A percentile compares a stretch with the other conserved stretches of the same genome.
Evolutionary conservation across 2,113 vertebrate genomes (phyloP).

Genomic region (Ammodytes marinus): DNA sequence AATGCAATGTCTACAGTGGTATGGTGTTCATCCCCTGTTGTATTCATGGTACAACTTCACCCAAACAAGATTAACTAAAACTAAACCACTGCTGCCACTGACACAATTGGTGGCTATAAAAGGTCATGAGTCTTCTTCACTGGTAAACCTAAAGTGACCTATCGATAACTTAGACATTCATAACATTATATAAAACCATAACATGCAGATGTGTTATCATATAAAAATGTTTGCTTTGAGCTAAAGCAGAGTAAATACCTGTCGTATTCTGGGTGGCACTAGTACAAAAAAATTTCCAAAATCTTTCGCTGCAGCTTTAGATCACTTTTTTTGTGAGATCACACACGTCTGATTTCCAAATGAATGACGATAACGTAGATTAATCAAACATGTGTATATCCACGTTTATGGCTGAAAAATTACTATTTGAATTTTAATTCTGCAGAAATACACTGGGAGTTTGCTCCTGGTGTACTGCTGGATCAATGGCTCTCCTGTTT

Average conservation of each 20-base stretch:
- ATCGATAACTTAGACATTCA: neutral
- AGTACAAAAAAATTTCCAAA: too few relatives aligned
- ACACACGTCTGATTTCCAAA: neutral
- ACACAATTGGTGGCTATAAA: neutral
- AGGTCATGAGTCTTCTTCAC: neutral
- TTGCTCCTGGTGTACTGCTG: neutral
- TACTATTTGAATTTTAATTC: too few relatives aligned
- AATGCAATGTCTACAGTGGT: neutral
- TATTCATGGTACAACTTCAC: too few relatives aligned
- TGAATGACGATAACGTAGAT: neutral
- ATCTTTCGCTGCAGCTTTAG: too few relatives aligned
- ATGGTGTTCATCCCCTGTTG: too few relatives aligned
- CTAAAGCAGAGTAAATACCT: neutral
- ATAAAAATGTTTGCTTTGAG: neutral
- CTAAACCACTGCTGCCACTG: neutral
- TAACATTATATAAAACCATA: neutral
- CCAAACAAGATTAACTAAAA: neutral
- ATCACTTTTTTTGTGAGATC: too few relatives aligned
- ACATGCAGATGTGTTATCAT: neutral
- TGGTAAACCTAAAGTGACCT: neutral
- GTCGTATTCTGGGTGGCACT: neutral
- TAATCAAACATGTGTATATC: neutral
- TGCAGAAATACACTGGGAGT: too few relatives aligned
- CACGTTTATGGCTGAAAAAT: neutral
- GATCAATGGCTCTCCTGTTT: neutral